phyloP scores from a whole-genome alignment of 2,113 vertebrate species.

The Choloepus hoffmanni region DNA sequence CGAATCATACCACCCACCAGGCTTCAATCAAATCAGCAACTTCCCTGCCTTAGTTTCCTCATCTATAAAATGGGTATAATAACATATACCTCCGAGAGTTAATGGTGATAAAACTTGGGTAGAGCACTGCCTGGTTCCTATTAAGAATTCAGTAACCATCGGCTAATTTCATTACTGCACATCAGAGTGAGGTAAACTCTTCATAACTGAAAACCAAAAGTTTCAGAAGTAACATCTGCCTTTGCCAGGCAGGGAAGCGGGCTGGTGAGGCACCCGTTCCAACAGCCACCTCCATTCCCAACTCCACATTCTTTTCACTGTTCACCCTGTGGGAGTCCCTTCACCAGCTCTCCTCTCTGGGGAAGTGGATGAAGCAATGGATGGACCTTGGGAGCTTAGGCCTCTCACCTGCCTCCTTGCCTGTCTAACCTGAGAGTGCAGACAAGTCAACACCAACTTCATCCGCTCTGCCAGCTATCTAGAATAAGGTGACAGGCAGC shows the following conservation, averaged over 20 bases:
- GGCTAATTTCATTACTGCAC: background rate
- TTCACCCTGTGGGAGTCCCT: background rate
- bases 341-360: too few species aligned
- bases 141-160: too few species aligned
- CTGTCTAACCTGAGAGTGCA: background rate
- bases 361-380: background rate
- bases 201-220: background rate
- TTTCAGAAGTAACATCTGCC: background rate
- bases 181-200: background rate
- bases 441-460: background rate
- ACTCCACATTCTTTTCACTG: background rate
- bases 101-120: background rate
- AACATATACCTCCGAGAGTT: background rate
- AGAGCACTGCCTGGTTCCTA: background rate
- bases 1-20: background rate
- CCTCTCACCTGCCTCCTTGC: background rate
- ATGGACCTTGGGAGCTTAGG: accelerated
- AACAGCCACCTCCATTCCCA: too few species aligned
- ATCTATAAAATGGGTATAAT: background rate
- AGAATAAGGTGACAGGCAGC: background rate
- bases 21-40: background rate
- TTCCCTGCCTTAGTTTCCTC: background rate
- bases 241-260: accelerated
- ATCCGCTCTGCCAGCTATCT: background rate
- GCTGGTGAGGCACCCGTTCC: background rate